Evolutionary conservation across 2,113 vertebrate genomes (phyloP), one percentile per base, ranked within the genome.

Genomic region (Zosterops pallidus): DNA sequence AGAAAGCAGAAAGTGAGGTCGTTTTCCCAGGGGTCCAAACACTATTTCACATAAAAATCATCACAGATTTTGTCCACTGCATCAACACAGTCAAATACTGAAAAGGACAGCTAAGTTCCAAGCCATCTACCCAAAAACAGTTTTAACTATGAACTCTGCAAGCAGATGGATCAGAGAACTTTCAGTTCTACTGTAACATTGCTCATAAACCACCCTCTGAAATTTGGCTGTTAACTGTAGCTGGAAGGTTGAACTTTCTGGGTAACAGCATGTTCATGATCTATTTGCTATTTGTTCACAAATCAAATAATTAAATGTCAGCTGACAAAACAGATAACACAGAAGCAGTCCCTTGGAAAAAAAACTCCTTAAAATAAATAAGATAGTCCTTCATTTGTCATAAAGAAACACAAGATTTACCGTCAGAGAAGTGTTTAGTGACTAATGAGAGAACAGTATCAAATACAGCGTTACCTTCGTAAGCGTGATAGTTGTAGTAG

Each of bases 401-500:
- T 67, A 57, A 90, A 83, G 84, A 87, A 95, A 85, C 59, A 71
- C 28, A 56, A 56, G 24, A 52, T 33, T 76, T 81, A 41, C 62
- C 81, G 95, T 14, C 8, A 12, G 49, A 6, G 37, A 82, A 60
- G 70, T 46, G 86, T 90, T 92, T 83, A 95, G 97, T 88, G 93
- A 90, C n/a, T 79, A 72, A 88, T 76, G 79, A 86, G 74, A 86
- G 82, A 95, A 95, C 14, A 72, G 94, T 88, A 97, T 85, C 93
- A 97, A 95, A 97, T 57, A 81, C 6, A 96, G 97, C 65, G 96
- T 99, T 98, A 98, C 99, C 99, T 99, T 99, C 98, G 0, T 98
- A 98, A 97, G 98, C 86, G 97, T 98, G 99, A 98, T 98, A 99
- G 98, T 97, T 97, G 99, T 98, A 99, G 99, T 98, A 99, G 99